Base-by-base conservation (phyloP, 2,797 vertebrate species). In the Leptatherina wallacei region DNA sequence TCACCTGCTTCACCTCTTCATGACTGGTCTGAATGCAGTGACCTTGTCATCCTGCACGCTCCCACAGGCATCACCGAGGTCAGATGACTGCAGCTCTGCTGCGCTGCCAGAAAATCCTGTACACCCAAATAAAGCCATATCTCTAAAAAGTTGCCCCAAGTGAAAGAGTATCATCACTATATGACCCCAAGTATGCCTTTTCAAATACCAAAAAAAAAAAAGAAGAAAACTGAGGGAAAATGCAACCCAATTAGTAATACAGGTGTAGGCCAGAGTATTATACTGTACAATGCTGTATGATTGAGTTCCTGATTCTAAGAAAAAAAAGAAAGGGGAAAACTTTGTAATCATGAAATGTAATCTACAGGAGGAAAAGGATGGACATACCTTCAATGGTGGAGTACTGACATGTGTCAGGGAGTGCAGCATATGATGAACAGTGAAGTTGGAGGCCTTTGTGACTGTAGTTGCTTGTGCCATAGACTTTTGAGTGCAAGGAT, bases 1-100 rank as follows among this genome's bases (percentile, higher is more conserved):
- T 94, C 84, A 96, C 96, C 94, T 95, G 91, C 90, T 94, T 96
- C 95, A 96, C 94, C 96, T 95, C 94, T 96, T 96, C 94, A 96
- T 94, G 86, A 96, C 95, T 20, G 96, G 94, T 90, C 95, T 96
- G 93, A 97, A 96, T 40, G 96, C 95, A 63, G 95, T 95, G 85
- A 94, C 92, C 90, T 95, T 95, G 77, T 95, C 94, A 69, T 94
- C 93, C 69, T 95, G 94, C 75, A 92, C 83, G 18, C 82, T 82
- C 85, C 92, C 82, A 80, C 95, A 95, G 51, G 85, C 88, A 75
- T 95, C 94, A 2, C 84, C 91, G 68, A 93, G 91, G 85, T 95
- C 95, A 62, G 92, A 76, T 5, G 91, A 80, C 80, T 93, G 94
- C 65, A 90, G 75, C 61, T 93, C 90, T 47, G 91, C 90, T 89